phyloP scores from a whole-genome alignment of 1,140 invertebrate species.

The Medauroidea extradentata region DNA sequence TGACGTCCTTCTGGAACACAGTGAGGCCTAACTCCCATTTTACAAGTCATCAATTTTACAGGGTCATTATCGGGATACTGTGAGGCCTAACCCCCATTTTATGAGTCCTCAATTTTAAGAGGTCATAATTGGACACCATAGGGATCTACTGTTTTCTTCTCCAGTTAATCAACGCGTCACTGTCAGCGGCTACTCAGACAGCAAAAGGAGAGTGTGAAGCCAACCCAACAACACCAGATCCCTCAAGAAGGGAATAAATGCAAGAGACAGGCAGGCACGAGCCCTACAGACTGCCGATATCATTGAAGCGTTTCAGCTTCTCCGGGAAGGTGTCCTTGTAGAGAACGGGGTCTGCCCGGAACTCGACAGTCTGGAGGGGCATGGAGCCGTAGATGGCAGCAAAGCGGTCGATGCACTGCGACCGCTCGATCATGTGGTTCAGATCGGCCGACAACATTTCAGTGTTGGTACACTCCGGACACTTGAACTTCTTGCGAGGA shows the following conservation, averaged over 20 bases:
- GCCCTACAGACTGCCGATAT: slow-evolving; percentile 82
- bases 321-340: slow-evolving; percentile 86
- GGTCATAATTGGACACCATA: too few species aligned
- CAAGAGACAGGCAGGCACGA: neutral
- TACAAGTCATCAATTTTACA: too few species aligned
- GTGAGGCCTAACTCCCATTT: too few species aligned
- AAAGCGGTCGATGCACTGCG: slow-evolving; percentile 88
- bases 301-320: slow-evolving; percentile 83
- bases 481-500: slow-evolving; percentile 97
- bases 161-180: too few species aligned
- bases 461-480: slow-evolving; percentile 88
- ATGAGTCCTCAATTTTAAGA: too few species aligned
- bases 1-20: too few species aligned
- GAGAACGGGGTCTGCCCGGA: slow-evolving; percentile 90
- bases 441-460: slow-evolving; percentile 92
- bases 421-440: slow-evolving; percentile 88
- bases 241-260: neutral
- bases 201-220: too few species aligned
- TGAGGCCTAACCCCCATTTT: too few species aligned
- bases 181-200: too few species aligned
- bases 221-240: too few species aligned
- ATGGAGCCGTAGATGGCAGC: slow-evolving; percentile 77
- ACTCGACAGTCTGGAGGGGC: slow-evolving; percentile 86
- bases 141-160: too few species aligned
- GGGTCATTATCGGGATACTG: too few species aligned